Evolutionary conservation across 2,113 vertebrate species (phyloP).

Genomic region (Vidua macroura): DNA sequence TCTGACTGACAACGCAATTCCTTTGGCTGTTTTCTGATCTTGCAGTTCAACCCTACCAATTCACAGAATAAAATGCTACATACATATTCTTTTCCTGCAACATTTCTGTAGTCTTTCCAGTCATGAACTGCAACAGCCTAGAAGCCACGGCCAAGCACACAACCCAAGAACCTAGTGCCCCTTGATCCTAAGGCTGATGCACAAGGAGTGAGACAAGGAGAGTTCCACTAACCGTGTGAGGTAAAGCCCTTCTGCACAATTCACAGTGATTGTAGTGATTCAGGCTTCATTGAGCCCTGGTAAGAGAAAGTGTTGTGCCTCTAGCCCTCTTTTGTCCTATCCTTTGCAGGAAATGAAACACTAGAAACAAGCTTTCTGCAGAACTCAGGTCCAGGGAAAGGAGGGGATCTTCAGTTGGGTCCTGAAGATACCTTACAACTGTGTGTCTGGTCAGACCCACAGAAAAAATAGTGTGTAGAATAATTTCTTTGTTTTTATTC

Average conservation of each 20-base stretch:
- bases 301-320: background rate
- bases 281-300: background rate
- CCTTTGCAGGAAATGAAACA: background rate
- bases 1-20: background rate
- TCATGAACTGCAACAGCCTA: background rate
- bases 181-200: background rate
- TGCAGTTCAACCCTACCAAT: background rate
- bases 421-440: background rate
- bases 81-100: background rate
- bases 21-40: background rate
- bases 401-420: background rate
- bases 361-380: background rate
- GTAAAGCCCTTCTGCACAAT: background rate
- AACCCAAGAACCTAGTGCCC: background rate
- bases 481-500: background rate
- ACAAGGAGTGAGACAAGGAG: background rate
- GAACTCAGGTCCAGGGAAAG: background rate
- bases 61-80: background rate
- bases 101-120: background rate
- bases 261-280: background rate
- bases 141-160: background rate
- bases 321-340: background rate
- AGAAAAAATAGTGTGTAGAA: background rate
- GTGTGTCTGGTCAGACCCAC: background rate
- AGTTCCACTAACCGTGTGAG: background rate